phyloP scores from a whole-genome alignment of 2,888 invertebrate species.

The Synergus umbraculus region DNA sequence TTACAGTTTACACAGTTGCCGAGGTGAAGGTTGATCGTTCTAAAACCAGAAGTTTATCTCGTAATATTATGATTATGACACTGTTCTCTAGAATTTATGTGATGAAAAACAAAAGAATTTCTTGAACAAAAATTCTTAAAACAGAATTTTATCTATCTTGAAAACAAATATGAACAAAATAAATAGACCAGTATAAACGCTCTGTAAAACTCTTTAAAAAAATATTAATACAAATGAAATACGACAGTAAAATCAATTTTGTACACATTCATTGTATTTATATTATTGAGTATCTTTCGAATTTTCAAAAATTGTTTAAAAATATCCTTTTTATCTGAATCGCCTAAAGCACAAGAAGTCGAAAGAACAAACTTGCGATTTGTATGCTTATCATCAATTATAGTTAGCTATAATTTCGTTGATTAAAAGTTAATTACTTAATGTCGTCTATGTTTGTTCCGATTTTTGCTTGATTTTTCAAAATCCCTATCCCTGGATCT shows the following conservation, averaged over 20 bases:
- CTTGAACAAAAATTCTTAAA: conserved; percentile 1
- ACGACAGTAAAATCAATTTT: background rate
- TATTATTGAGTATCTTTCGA: background rate
- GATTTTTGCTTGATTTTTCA: conserved; percentile 73
- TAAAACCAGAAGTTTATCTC: background rate
- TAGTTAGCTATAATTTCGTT: conserved; percentile 26
- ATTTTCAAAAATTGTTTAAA: background rate
- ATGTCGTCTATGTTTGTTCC: conserved; percentile 72
- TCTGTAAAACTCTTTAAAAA: background rate
- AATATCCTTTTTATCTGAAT: background rate
- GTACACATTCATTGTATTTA: background rate
- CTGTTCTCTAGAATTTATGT: background rate
- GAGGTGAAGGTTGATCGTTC: background rate
- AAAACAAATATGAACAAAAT: background rate
- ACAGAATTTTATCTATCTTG: background rate
- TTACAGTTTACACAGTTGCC: conserved; percentile 13
- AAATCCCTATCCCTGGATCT: conserved; percentile 73
- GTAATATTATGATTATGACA: background rate
- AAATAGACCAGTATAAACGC: background rate
- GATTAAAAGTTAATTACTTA: conserved; percentile 58
- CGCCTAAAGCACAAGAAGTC: background rate
- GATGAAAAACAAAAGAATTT: background rate
- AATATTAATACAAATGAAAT: background rate
- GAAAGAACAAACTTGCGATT: background rate
- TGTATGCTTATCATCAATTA: conserved; percentile 7